Conservation (phyloP, 1,140 invertebrate genomes). For the Branchinecta lindahli region DNA sequence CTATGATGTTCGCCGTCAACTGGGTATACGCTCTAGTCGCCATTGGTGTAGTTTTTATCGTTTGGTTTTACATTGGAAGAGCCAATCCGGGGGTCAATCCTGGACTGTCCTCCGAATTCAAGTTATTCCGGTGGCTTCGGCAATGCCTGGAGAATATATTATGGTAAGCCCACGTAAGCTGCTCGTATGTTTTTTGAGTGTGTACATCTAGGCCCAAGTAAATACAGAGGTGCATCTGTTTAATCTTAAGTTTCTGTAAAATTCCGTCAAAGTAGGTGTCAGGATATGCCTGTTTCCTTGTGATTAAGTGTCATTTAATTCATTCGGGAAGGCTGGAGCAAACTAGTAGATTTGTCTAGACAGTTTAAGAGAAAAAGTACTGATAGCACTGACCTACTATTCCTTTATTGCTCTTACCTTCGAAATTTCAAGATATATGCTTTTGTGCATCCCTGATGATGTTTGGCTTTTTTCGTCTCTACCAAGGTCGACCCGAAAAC, state of each 20-base stretch:
- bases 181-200: too few species aligned
- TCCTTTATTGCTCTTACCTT: too few species aligned
- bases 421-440: too few species aligned
- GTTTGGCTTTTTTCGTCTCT: too few species aligned
- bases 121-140: constrained; percentile 67
- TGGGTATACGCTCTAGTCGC: constrained; percentile 77
- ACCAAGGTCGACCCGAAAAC: too few species aligned
- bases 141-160: constrained; percentile 52
- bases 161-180: constrained; percentile 43
- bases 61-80: constrained; percentile 85
- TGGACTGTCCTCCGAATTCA: constrained; percentile 72
- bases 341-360: not conserved
- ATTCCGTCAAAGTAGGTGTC: not conserved
- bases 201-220: too few species aligned
- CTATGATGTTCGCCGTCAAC: constrained; percentile 82
- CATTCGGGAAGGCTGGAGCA: constrained; percentile 11
- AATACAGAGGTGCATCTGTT: too few species aligned
- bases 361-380: too few species aligned
- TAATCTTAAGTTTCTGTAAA: too few species aligned
- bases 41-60: constrained; percentile 56
- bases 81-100: constrained; percentile 87
- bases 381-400: too few species aligned
- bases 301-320: constrained; percentile 1
- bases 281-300: constrained; percentile 13
- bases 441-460: too few species aligned